Evolutionary conservation across 1,140 invertebrate genomes (phyloP).

Genomic region (Penaeus vannamei): DNA sequence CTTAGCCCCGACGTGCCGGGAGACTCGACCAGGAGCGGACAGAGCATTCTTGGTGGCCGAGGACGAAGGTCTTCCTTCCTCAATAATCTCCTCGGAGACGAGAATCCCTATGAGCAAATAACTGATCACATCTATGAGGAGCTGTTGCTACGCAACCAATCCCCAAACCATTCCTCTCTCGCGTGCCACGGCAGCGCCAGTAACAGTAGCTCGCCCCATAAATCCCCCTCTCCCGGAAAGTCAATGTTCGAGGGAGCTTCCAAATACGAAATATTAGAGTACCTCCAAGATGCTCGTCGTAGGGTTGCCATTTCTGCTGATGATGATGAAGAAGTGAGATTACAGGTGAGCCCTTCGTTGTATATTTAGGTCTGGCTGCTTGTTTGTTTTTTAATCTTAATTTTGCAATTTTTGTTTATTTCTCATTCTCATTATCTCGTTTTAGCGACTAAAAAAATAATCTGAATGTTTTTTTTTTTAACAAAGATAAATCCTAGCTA

Average conservation of each 20-base stretch:
- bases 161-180: conserved; percentile 79
- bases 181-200: conserved; percentile 46
- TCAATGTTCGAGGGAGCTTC: conserved; percentile 88
- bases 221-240: conserved; percentile 69
- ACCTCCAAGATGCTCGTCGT: conserved; percentile 87
- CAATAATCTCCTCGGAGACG: conserved; percentile 48
- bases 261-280: conserved; percentile 90
- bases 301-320: conserved; percentile 72
- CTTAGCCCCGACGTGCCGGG: conserved; percentile 54
- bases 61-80: conserved; percentile 45
- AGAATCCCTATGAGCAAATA: conserved; percentile 56
- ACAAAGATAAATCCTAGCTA: too few relatives aligned
- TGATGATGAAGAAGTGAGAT: conserved; percentile 73
- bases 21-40: not conserved
- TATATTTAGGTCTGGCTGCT: too few relatives aligned
- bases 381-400: not conserved
- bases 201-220: conserved; percentile 54
- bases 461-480: not conserved
- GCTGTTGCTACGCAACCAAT: conserved; percentile 74
- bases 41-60: conserved; percentile 6
- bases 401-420: conserved; percentile 5
- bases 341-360: conserved; percentile 46
- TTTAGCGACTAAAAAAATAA: not conserved
- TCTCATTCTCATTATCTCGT: conserved; percentile 30
- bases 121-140: conserved; percentile 90